These are phyloP conservation scores for Drosophila mayaguana DNA, from an alignment of 2,888 invertebrate genomes.

Conservation along the genomic window DNA sequence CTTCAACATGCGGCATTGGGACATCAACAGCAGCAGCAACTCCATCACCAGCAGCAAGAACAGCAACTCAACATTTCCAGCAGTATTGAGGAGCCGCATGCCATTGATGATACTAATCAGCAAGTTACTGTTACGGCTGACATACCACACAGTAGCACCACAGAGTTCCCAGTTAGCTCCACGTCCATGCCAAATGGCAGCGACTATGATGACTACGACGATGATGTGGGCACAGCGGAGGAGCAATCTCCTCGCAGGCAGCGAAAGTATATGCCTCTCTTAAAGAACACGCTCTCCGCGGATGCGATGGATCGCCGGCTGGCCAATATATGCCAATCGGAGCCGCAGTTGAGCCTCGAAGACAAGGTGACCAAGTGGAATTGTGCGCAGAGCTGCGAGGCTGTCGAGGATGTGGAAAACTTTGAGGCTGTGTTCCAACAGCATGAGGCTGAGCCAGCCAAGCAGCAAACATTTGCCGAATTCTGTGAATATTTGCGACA, in stretches of 20 bases:
- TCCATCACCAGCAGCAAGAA: constrained; percentile 4
- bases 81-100: constrained; percentile 25
- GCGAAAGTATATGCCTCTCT: constrained; percentile 64
- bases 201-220: constrained; percentile 69
- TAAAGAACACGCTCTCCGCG: constrained; percentile 81
- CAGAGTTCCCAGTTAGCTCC: constrained; percentile 84
- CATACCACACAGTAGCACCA: constrained; percentile 77
- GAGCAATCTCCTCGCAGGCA: constrained; percentile 55
- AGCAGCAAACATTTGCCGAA: constrained; percentile 49
- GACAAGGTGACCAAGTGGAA: constrained; percentile 82
- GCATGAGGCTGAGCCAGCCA: constrained; percentile 57
- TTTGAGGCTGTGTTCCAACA: constrained; percentile 78
- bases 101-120: neutral
- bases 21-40: constrained; percentile 14
- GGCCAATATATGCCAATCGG: constrained; percentile 71
- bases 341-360: constrained; percentile 78
- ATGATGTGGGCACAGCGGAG: constrained; percentile 54
- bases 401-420: constrained; percentile 82
- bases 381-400: constrained; percentile 74
- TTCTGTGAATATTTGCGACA: constrained; percentile 49
- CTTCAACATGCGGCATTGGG: constrained; percentile 27
- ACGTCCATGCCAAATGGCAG: constrained; percentile 78
- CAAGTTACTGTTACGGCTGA: constrained; percentile 6
- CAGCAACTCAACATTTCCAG: constrained; percentile 20
- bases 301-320: constrained; percentile 82